These are phyloP conservation scores for Cnemophilus loriae DNA, from an alignment of 2,113 vertebrate species.

Conservation along the genomic window DNA sequence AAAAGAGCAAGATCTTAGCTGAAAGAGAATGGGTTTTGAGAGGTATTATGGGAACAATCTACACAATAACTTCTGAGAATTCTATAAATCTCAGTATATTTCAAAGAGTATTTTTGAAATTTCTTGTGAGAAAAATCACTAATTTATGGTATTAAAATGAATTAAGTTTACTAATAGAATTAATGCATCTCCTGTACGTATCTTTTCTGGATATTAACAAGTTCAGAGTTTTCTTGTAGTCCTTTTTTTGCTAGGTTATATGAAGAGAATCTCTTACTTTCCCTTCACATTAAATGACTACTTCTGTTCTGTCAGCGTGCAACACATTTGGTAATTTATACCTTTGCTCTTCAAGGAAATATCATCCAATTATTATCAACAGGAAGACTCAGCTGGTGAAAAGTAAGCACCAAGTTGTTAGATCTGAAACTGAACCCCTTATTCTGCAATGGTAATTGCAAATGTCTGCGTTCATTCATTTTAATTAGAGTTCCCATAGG, in stretches of 20 bases:
- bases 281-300: neutral
- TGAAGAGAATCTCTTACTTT: neutral
- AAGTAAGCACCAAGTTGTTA: neutral
- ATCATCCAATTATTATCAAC: slow-evolving; percentile 1
- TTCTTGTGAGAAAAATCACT: neutral
- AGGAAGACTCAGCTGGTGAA: neutral
- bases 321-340: neutral
- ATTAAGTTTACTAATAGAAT: neutral
- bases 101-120: neutral
- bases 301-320: neutral
- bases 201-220: neutral
- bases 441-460: neutral
- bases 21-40: neutral
- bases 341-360: neutral
- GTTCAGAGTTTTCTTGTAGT: neutral
- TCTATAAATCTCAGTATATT: neutral
- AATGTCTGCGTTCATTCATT: slow-evolving; percentile 9
- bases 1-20: neutral
- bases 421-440: neutral
- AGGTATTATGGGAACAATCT: neutral
- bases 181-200: neutral
- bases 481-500: neutral
- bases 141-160: neutral
- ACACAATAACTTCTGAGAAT: neutral
- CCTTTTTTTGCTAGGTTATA: neutral